Conservation (phyloP, 2,888 invertebrate species). For the Drosophila glabriapex region DNA sequence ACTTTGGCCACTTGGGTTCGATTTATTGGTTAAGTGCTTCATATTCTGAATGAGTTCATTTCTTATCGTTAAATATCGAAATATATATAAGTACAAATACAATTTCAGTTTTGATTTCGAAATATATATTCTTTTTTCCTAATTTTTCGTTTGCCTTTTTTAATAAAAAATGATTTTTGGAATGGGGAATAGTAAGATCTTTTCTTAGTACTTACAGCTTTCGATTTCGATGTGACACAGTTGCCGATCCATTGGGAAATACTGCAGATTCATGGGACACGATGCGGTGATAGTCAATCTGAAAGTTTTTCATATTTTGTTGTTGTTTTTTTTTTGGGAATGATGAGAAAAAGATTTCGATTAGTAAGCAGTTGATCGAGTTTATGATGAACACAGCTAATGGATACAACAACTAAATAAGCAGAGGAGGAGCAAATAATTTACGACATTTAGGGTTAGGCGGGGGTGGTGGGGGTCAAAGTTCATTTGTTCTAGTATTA, state of each 20-base stretch:
- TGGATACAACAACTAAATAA: conserved; percentile 72
- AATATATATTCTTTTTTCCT: conserved; percentile 18
- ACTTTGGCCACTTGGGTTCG: conserved; percentile 54
- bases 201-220: conserved; percentile 94
- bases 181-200: neutral
- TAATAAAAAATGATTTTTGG: neutral
- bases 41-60: conserved; percentile 79
- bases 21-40: conserved; percentile 53
- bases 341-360: conserved; percentile 34
- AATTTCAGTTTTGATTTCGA: conserved; percentile 33
- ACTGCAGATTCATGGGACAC: conserved; percentile 98
- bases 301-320: conserved; percentile 32
- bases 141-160: conserved; percentile 14
- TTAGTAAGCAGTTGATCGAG: conserved; percentile 47
- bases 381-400: conserved; percentile 58
- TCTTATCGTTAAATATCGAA: conserved; percentile 33
- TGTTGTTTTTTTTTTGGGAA: conserved; percentile 18
- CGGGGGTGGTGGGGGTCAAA: conserved; percentile 22
- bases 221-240: conserved; percentile 97
- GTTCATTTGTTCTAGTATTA: conserved; percentile 48
- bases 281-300: conserved; percentile 96
- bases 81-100: conserved; percentile 33
- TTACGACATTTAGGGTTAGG: conserved; percentile 55
- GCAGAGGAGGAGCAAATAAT: conserved; percentile 62
- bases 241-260: conserved; percentile 98